Conservation (phyloP, 1,140 invertebrate genomes). For the Patella vulgata region DNA sequence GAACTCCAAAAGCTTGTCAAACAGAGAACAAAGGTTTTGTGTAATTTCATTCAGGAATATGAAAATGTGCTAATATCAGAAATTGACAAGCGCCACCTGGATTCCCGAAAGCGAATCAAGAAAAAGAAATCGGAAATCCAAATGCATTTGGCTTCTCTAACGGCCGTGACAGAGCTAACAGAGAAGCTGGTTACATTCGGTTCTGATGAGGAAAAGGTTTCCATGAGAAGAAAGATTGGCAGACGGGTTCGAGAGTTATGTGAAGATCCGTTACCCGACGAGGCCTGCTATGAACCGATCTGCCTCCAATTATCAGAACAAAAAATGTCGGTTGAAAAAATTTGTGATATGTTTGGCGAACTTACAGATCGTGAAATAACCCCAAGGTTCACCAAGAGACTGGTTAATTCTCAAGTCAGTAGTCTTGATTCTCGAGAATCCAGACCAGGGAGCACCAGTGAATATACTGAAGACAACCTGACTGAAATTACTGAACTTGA, state of each 20-base stretch:
- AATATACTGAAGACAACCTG: slow-evolving; percentile 22
- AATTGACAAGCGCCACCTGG: slow-evolving; percentile 41
- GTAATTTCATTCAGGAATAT: slow-evolving; percentile 49
- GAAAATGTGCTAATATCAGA: slow-evolving; percentile 48
- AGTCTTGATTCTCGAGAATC: too few species aligned
- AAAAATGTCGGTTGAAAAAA: slow-evolving; percentile 50
- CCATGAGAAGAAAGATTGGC: slow-evolving; percentile 49
- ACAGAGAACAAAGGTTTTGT: slow-evolving; percentile 47
- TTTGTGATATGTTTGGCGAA: slow-evolving; percentile 59
- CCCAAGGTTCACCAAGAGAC: slow-evolving; percentile 21
- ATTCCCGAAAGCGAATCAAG: slow-evolving; percentile 42
- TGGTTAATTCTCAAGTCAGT: slow-evolving; percentile 23
- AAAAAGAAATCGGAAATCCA: slow-evolving; percentile 33
- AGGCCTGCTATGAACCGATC: slow-evolving; percentile 22
- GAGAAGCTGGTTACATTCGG: slow-evolving; percentile 54
- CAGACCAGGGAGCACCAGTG: slow-evolving; percentile 6
- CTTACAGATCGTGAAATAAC: slow-evolving; percentile 6
- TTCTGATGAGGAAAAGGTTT: slow-evolving; percentile 57
- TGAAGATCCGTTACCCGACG: slow-evolving; percentile 42
- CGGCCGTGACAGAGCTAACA: slow-evolving; percentile 52
- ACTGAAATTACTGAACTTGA: slow-evolving; percentile 23
- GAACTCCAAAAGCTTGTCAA: slow-evolving; percentile 38
- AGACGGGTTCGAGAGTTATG: slow-evolving; percentile 56
- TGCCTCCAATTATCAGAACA: slow-evolving; percentile 43
- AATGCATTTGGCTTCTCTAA: slow-evolving; percentile 50